phyloP scores from a whole-genome alignment of 2,797 vertebrate genomes.

The Aselliscus stoliczkanus region DNA sequence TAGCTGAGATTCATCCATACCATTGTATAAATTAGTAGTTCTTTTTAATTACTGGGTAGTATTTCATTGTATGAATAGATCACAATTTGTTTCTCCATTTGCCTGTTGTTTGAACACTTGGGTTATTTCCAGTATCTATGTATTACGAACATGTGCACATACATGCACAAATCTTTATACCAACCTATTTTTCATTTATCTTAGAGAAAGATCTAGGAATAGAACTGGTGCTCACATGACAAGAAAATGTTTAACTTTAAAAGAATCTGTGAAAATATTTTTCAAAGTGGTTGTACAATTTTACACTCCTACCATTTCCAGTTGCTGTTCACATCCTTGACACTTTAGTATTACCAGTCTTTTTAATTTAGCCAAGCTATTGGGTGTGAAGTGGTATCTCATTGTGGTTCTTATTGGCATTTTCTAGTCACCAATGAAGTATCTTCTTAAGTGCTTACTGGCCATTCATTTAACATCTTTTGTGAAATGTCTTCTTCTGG shows the following conservation, averaged over 20 bases:
- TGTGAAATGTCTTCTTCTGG: not conserved
- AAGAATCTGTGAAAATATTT: not conserved
- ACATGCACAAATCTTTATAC: not conserved
- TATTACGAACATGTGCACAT: not conserved
- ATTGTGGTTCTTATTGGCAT: not conserved
- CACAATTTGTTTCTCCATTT: not conserved
- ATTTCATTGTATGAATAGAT: not conserved
- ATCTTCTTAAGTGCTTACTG: not conserved
- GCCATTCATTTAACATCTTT: not conserved
- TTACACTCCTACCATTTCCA: not conserved
- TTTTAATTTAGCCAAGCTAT: not conserved
- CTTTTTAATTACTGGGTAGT: not conserved
- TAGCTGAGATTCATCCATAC: not conserved
- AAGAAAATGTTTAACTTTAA: conserved; percentile 8
- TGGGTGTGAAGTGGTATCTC: not conserved
- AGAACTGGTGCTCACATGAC: not conserved
- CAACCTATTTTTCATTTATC: not conserved
- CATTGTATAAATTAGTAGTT: not conserved
- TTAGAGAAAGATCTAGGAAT: not conserved
- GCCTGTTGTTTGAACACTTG: not conserved
- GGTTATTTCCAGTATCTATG: not conserved
- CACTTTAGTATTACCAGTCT: not conserved
- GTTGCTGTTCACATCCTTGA: not conserved
- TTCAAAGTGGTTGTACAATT: not conserved
- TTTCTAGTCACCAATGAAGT: not conserved